Evolutionary conservation across 2,888 invertebrate genomes (phyloP).

Genomic region (Scaptomyza parva): DNA sequence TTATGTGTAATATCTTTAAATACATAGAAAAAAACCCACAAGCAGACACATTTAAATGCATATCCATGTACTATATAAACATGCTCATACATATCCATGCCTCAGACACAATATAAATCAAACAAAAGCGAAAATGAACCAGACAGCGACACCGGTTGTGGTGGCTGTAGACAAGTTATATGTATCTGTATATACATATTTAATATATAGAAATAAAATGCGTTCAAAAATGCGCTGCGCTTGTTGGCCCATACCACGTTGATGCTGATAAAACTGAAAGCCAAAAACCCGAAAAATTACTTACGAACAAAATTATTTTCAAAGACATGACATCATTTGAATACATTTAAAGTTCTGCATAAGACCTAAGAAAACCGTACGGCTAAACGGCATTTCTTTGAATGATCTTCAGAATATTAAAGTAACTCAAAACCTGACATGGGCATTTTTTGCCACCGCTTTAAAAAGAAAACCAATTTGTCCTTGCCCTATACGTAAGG

Average conservation of each 20-base stretch:
- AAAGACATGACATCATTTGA: slow-evolving; percentile 69
- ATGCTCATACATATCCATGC: slow-evolving; percentile 11
- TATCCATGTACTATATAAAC: slow-evolving; percentile 16
- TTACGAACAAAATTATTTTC: slow-evolving; percentile 45
- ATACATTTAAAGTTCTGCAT: slow-evolving; percentile 50
- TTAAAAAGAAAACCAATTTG: slow-evolving; percentile 20
- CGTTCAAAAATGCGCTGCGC: slow-evolving; percentile 72
- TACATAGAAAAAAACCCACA: slow-evolving; percentile 4
- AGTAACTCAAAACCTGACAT: slow-evolving; percentile 52
- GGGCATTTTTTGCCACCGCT: slow-evolving; percentile 21
- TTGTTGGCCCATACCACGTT: slow-evolving; percentile 42
- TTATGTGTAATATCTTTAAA: slow-evolving; percentile 46
- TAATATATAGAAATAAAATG: slow-evolving; percentile 58
- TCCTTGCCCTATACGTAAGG: slow-evolving; percentile 45
- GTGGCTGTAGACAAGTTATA: slow-evolving; percentile 59
- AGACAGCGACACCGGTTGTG: slow-evolving; percentile 69
- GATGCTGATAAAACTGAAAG: slow-evolving; percentile 58
- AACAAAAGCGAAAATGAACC: slow-evolving; percentile 64
- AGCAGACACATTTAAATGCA: slow-evolving; percentile 42
- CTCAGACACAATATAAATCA: slow-evolving; percentile 56
- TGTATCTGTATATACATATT: slow-evolving; percentile 14
- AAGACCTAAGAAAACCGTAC: slow-evolving; percentile 21
- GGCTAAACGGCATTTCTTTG: slow-evolving; percentile 59
- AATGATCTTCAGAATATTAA: slow-evolving; percentile 24
- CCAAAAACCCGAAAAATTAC: slow-evolving; percentile 11